Conservation (phyloP, 2,888 invertebrate species). For the Dendrolimus pini region DNA sequence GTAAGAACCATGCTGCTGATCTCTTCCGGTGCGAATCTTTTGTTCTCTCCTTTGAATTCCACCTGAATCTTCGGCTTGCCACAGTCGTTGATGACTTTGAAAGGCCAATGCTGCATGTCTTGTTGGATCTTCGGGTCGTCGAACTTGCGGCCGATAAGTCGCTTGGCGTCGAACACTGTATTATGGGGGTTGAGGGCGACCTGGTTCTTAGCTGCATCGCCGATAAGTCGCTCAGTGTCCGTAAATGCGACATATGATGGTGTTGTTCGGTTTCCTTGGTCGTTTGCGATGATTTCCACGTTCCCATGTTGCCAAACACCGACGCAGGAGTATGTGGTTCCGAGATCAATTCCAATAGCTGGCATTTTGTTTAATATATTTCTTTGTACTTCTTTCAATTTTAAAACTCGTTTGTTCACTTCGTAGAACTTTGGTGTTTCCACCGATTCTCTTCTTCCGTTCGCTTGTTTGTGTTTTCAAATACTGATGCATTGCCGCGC, state of each 20-base stretch:
- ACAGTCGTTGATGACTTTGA: constrained; percentile 80
- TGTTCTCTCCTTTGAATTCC: constrained; percentile 79
- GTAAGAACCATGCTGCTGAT: constrained; percentile 81
- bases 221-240: constrained; percentile 88
- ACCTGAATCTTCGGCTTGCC: constrained; percentile 83
- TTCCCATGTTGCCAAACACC: constrained; percentile 90
- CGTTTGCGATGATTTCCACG: constrained; percentile 91
- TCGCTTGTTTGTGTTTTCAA: constrained; percentile 43
- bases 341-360: constrained; percentile 79
- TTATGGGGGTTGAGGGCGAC: constrained; percentile 85
- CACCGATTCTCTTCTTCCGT: constrained; percentile 27
- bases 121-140: constrained; percentile 85
- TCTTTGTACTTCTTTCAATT: constrained; percentile 3
- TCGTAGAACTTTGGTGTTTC: constrained; percentile 20
- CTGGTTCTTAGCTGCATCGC: constrained; percentile 92
- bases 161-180: constrained; percentile 84
- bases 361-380: constrained; percentile 35
- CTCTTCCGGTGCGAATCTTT: constrained; percentile 82
- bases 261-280: constrained; percentile 92
- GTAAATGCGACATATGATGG: constrained; percentile 93
- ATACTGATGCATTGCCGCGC: constrained; percentile 53
- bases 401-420: constrained; percentile 8
- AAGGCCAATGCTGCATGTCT: constrained; percentile 91
- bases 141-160: constrained; percentile 87
- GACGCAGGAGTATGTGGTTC: constrained; percentile 92